Percentiles rank a stretch among this genome's conserved stretches.
Conservation (phyloP, 1,140 invertebrate species). For the Tetragonula clypearis region DNA sequence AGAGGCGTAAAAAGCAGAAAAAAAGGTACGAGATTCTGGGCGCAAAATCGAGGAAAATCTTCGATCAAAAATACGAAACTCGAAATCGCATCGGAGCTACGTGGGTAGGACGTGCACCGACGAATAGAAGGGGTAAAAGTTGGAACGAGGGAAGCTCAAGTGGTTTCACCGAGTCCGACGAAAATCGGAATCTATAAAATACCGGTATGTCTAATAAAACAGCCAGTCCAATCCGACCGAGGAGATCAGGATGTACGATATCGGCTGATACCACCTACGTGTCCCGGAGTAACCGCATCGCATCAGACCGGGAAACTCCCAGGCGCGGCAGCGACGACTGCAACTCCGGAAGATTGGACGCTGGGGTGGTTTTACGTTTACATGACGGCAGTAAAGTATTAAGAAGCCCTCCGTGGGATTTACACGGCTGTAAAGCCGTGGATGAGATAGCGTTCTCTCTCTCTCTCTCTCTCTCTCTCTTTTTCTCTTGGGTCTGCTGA, state of each 20-base stretch:
- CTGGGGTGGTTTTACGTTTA: constrained; percentile 53
- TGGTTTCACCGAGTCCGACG: constrained; percentile 32
- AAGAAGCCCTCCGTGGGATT: constrained; percentile 64
- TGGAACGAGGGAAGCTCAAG: neutral
- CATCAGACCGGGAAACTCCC: constrained; percentile 14
- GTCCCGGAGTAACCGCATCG: constrained; percentile 39
- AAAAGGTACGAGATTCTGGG: neutral
- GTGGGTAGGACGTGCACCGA: constrained; percentile 9
- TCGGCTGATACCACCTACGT: constrained; percentile 18
- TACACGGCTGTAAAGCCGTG: constrained; percentile 69
- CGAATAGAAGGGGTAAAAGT: neutral
- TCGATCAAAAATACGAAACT: constrained; percentile 22
- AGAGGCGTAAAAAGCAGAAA: neutral
- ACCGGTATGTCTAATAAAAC: constrained; percentile 67
- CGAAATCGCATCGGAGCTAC: constrained; percentile 16
- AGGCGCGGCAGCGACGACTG: constrained; percentile 23
- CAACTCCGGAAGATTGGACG: constrained; percentile 54
- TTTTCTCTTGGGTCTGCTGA: constrained; percentile 4
- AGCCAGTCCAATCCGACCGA: constrained; percentile 54
- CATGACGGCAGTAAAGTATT: constrained; percentile 68
- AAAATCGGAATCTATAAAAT: constrained; percentile 72
- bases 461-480: no score
- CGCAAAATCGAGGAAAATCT: constrained; percentile 9
- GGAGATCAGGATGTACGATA: constrained; percentile 52
- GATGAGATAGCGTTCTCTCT: constrained; percentile 45